Evolutionary conservation across 2,888 invertebrate species (phyloP), one percentile per base, ranked within the genome.

Genomic region (Dryobota labecula): DNA sequence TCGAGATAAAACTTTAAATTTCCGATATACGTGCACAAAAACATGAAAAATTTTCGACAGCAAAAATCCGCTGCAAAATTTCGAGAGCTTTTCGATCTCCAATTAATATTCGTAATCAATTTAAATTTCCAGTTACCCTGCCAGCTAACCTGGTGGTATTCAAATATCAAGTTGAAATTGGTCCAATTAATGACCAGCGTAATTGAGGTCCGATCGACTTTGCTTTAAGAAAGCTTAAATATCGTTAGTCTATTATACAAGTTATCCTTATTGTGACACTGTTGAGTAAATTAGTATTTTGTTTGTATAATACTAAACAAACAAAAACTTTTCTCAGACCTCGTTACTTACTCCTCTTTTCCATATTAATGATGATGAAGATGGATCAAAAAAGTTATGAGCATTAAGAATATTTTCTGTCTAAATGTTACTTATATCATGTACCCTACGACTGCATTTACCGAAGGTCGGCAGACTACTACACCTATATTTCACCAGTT

Each of bases 31-130:
- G 15, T 24, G 36, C 77, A 20, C 41, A 45, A 54, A 63, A 53
- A 27, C 2, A 45, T 53, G 18, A 49, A 53, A 47, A 60, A 8
- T n/a, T 8, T 75, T 47, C 13, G 8, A 56, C 20, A 11, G 20
- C 18, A 60, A 64, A 78, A 80, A 73, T 72, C n/a, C n/a, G 24
- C 36, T 66, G 79, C 57, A 68, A 49, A 64, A 58, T 70, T 38
- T 72, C 57, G 53, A 65, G 47, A 58, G 64, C 51, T 61, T 57
- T 56, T 74, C 41, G 53, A 11, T 38, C 60, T 57, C 65, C 76
- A 82, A 80, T 82, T 80, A 76, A 75, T 73, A 54, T 63, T 66
- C 56, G 68, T 66, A 74, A 81, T 84, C 71, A 70, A 72, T 69
- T 83, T 72, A 54, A 51, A 78, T 71, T 74, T 72, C 70, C 80